Base-by-base conservation (phyloP, 2,888 invertebrate genomes). In the Amiota communis region DNA sequence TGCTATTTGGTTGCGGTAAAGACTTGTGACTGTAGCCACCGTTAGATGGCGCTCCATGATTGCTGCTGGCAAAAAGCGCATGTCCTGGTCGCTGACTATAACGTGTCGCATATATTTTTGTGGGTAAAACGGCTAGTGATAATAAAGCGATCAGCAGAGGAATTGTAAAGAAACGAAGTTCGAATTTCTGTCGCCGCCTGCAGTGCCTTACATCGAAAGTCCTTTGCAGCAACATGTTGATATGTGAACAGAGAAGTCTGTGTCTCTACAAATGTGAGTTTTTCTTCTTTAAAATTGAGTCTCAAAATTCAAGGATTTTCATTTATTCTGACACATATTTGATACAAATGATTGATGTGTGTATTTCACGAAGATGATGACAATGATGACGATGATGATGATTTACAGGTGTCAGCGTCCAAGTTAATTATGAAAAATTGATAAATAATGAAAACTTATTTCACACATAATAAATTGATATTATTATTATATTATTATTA, bases 11-110 rank as follows among this genome's bases (percentile, higher is more conserved):
- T 76, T 57, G 70, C 61, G 61, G 76, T 74, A 47, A 17, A n/a
- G 67, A 47, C 17, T 51, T 53, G 63, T 53, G 53, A 12, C 12
- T 20, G 20, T 20, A 59, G n/a, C 4, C 53, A 20, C 59, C 59
- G 59, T 20, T 75, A 69, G 48, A 11, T 71, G 65, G 61, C 64
- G 49, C 68, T 53, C 48, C 46, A 56, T 36, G 47, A 49, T 72
- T 73, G 48, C 74, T 75, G 53, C 79, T 83, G 1, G 83, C 81
- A 61, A 81, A 86, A 71, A 82, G 77, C 20, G 80, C 78, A 73
- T 84, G 79, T 9, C 20, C 36, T 53, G 13, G 68, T 36, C 12
- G 23, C 12, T 77, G 81, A 36, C 77, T 81, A 70, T 85, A 86
- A 56, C 85, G 86, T 53, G 77, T 71, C 4, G 77, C 78, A 48